A percentile compares a stretch with the other conserved stretches of the same genome.
Evolutionary conservation across 2,888 invertebrate genomes (phyloP).

Genomic region (Sinopyrophorus schimmeli): DNA sequence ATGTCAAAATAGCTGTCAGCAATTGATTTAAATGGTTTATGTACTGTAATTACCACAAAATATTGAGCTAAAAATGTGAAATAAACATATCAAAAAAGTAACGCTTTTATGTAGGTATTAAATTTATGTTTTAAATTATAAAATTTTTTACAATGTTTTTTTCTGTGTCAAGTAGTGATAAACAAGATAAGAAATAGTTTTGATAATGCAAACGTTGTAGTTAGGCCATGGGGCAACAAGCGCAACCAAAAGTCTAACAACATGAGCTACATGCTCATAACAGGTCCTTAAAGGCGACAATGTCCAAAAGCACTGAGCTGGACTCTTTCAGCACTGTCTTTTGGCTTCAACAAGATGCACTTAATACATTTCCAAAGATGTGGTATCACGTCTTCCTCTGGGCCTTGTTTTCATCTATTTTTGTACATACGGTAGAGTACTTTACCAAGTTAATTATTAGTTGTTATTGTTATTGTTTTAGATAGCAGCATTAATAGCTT

Average conservation of each 20-base stretch:
- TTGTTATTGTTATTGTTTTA: slow-evolving; percentile 40
- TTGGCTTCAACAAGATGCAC: slow-evolving; percentile 53
- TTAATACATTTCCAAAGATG: slow-evolving; percentile 84
- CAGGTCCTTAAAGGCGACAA: slow-evolving; percentile 24
- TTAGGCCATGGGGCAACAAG: slow-evolving; percentile 13
- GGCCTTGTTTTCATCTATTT: slow-evolving; percentile 91
- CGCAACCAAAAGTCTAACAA: slow-evolving; percentile 8
- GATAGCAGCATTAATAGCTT: slow-evolving; percentile 88
- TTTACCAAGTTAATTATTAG: neutral
- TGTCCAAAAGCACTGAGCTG: slow-evolving; percentile 45
- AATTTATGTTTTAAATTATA: slow-evolving; percentile 2
- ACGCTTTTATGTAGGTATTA: slow-evolving; percentile 4
- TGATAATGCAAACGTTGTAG: neutral
- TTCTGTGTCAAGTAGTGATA: slow-evolving; percentile 8
- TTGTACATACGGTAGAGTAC: slow-evolving; percentile 73
- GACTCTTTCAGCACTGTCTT: slow-evolving; percentile 51
- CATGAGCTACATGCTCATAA: slow-evolving; percentile 37
- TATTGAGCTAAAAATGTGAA: slow-evolving; percentile 16
- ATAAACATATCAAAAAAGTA: slow-evolving; percentile 19
- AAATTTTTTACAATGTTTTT: neutral
- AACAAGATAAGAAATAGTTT: slow-evolving; percentile 8
- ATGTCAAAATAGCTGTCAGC: slow-evolving; percentile 29
- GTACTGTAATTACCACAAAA: slow-evolving; percentile 12
- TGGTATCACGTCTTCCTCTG: slow-evolving; percentile 97
- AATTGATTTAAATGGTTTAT: slow-evolving; percentile 27